Percentiles rank a stretch among this genome's conserved stretches.
Conservation (phyloP, 2,888 invertebrate genomes). For the Nematopogon swammerdamellus region DNA sequence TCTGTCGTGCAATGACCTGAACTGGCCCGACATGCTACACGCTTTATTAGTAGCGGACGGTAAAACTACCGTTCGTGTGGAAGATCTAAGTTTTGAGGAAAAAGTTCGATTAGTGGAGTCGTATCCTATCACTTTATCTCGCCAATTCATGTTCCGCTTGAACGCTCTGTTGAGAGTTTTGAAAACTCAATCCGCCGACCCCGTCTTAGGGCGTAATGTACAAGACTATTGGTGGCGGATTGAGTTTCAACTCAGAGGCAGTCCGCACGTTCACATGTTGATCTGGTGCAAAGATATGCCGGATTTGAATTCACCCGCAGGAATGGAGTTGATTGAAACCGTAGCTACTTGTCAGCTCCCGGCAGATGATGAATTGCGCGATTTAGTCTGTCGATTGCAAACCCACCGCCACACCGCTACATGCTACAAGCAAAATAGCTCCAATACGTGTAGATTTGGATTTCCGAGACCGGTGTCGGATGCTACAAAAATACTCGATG, state of each 20-base stretch:
- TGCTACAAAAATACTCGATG: too few relatives aligned
- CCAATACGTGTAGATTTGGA: too few relatives aligned
- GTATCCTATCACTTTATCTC: constrained; percentile 3
- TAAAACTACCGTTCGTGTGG: constrained; percentile 2
- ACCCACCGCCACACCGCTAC: too few relatives aligned
- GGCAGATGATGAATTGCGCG: too few relatives aligned
- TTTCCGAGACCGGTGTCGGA: too few relatives aligned
- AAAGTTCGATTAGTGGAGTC: not conserved
- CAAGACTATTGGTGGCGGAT: too few relatives aligned
- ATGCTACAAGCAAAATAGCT: too few relatives aligned
- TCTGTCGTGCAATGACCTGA: constrained; percentile 14
- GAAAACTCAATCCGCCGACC: not conserved
- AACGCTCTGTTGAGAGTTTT: not conserved
- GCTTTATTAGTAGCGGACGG: constrained; percentile 15
- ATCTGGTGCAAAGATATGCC: constrained; percentile 2
- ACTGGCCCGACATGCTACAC: constrained; percentile 15
- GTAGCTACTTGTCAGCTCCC: too few relatives aligned
- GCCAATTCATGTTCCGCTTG: constrained; percentile 3
- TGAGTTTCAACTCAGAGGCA: constrained; percentile 4
- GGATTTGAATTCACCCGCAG: not conserved
- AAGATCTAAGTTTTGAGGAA: not conserved
- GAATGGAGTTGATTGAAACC: too few relatives aligned
- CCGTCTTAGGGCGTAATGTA: not conserved
- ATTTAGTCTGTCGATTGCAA: too few relatives aligned
- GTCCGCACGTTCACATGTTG: constrained; percentile 6